phyloP scores from a whole-genome alignment of 2,797 vertebrate genomes.

The Acropternis orthonyx region DNA sequence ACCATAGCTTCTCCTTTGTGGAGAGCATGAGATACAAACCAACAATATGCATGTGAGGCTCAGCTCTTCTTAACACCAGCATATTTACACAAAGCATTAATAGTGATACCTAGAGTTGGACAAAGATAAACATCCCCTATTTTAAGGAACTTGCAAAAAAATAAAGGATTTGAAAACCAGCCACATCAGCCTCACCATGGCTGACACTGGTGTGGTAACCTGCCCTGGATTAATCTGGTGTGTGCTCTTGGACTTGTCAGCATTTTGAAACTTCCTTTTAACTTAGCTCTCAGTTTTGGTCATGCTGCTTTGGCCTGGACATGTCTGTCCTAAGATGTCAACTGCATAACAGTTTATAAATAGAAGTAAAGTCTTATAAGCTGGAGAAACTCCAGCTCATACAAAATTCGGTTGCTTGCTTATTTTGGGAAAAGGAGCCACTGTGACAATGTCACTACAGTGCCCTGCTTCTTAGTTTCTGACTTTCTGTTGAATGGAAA shows the following conservation, averaged over 20 bases:
- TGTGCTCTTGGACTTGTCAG: background rate
- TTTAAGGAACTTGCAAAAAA: background rate
- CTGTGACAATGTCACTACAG: background rate
- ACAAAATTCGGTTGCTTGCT: background rate
- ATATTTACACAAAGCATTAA: background rate
- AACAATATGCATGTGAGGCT: background rate
- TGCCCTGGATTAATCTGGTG: background rate
- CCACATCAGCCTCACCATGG: accelerated
- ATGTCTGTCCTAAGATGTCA: background rate
- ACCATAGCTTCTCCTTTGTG: background rate
- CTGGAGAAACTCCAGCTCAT: background rate
- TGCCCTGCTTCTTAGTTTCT: background rate
- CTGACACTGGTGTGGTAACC: background rate
- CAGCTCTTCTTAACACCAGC: background rate
- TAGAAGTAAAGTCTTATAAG: background rate
- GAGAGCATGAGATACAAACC: background rate
- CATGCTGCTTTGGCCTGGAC: background rate
- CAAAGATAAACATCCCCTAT: background rate
- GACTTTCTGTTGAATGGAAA: background rate
- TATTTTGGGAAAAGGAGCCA: background rate
- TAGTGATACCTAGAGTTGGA: background rate
- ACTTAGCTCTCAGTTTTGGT: background rate
- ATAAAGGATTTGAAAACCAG: background rate
- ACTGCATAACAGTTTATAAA: background rate
- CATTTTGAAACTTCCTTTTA: background rate